Base-by-base conservation (phyloP, 2,888 invertebrate genomes). In the Sesamia inferens region DNA sequence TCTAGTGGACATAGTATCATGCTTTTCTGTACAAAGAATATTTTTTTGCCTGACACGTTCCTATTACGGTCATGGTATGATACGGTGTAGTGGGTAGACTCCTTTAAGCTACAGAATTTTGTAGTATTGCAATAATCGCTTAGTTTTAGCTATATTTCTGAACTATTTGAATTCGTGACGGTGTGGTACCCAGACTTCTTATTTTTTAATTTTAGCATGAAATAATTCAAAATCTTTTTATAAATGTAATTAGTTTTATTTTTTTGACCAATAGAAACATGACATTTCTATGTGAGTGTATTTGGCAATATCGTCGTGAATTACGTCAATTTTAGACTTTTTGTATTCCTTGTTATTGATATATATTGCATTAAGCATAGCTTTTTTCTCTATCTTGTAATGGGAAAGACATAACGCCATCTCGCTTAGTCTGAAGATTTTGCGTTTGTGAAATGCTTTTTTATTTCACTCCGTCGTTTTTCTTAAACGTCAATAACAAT, bases 401-500 rank as follows among this genome's bases (percentile, higher is more conserved):
- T 10, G 5, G 2, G 1, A 51, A 57, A 2, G 2, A 5, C 5
- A 68, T 68, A 62, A 2, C 14, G 75, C 61, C 6, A 16, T 47
- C 24, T 61, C 67, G 14, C 13, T 11, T 47, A 11, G 5, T 58
- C 7, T 22, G 5, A 31, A 58, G 16, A 31, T 44, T 19, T 6
- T 44, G 13, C 22, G n/a, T 44, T 44, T 19, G 4, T 14, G 3
- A 16, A 31, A 61, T 31, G 13, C 14, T 10, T 24, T 5, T 10
- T n/a, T 16, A n/a, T 8, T 24, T 7, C 22, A 24, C 24, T 19
- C 22, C 44, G 44, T 39, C 11, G 54, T 24, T 68, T 58, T n/a
- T n/a, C 10, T 0, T 39, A 64, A 42, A 71, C 48, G 66, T 79
- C 71, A 76, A 72, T 67, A 68, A 54, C 61, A 62, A 57, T 66